Evolutionary conservation across 2,888 invertebrate species (phyloP), one percentile per base, ranked within the genome.

Genomic region (Pelosia muscerda): DNA sequence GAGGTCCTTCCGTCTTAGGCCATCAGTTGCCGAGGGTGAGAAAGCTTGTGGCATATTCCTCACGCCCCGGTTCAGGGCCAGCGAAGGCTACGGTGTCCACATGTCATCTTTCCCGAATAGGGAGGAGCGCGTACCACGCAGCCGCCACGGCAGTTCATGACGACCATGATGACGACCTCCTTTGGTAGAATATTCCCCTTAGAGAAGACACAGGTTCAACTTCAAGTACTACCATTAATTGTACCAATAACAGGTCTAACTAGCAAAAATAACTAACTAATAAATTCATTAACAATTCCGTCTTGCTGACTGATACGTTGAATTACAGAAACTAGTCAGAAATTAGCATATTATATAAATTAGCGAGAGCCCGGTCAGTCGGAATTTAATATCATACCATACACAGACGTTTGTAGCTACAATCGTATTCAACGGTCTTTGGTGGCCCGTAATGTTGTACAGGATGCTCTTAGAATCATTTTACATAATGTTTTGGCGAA

Each of bases 341-440:
- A 86, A 89, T 89, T 89, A 89, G 84, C 89, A 89, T 89, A 88
- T 87, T 87, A 81, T 81, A 81, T 81, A 86, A 85, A 89, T 88
- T 86, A 88, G 84, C 80, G 81, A 74, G 67, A 82, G 81, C 82
- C 81, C 81, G 89, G 90, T 87, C 89, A 90, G 88, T 84, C 75
- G 90, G 90, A 91, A 91, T 91, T 91, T 91, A 91, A 91, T 91
- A 91, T 90, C 86, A 86, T 88, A 83, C 88, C 90, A 90, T 90
- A 90, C 86, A 88, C 88, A 90, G 89, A 85, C 86, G 85, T 83
- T 83, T 86, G 82, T 82, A 83, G 89, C 85, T 88, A 90, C 90
- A 90, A 88, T 89, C 89, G 88, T 85, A 88, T 86, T 85, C 88
- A 84, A 84, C 86, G 85, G 86, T 84, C 86, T 87, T 86, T 86